Evolutionary conservation across 2,113 vertebrate species (phyloP).

Genomic region (Crotalus tigris): DNA sequence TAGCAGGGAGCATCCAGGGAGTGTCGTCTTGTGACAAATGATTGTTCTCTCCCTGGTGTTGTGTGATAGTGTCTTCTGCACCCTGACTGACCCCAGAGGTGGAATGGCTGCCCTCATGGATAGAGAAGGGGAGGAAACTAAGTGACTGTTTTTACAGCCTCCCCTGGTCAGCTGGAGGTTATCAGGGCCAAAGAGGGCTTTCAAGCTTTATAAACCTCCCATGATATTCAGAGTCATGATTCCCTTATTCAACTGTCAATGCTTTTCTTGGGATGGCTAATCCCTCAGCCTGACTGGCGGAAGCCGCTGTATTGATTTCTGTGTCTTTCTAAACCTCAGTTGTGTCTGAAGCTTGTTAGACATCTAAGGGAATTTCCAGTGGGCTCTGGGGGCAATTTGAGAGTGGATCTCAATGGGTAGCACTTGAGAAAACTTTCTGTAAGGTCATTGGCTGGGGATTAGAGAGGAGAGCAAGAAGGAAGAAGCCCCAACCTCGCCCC

Average conservation of each 20-base stretch:
- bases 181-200: constrained; percentile 63
- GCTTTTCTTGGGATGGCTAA: constrained; percentile 77
- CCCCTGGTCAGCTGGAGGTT: constrained; percentile 63
- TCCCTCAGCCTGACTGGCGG: constrained; percentile 77
- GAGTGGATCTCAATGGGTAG: constrained; percentile 55
- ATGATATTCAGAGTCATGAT: constrained; percentile 80
- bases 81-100: constrained; percentile 19
- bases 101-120: constrained; percentile 47
- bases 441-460: constrained; percentile 37
- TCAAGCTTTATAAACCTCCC: constrained; percentile 74
- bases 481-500: constrained; percentile 13
- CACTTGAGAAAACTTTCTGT: constrained; percentile 55
- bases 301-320: constrained; percentile 81
- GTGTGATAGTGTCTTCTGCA: background rate
- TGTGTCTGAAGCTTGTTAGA: constrained; percentile 78
- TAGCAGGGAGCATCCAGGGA: background rate
- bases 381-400: constrained; percentile 68
- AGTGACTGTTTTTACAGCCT: constrained; percentile 42
- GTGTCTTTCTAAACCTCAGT: constrained; percentile 78
- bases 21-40: background rate
- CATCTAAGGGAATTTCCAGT: constrained; percentile 75
- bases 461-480: constrained; percentile 10
- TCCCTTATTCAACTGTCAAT: constrained; percentile 67
- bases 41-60: constrained; percentile 19
- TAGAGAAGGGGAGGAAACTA: constrained; percentile 37